A percentile compares a stretch with the other conserved stretches of the same genome.
phyloP scores from a whole-genome alignment of 37 sponge, comb jelly and placozoan species.

The Corticium candelabrum region DNA sequence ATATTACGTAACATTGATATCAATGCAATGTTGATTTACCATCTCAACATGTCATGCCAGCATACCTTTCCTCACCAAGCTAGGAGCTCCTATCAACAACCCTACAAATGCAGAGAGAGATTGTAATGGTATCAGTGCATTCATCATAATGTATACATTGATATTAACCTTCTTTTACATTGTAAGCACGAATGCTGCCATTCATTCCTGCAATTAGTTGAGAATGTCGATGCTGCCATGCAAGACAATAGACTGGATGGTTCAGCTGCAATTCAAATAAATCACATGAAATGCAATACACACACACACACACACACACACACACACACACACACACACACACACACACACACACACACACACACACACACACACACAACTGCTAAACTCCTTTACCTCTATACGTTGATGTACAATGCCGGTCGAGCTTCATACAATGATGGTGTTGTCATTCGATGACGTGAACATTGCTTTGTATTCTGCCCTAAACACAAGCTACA shows the following conservation, averaged over 20 bases:
- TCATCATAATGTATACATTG: no score
- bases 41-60: no score
- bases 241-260: neutral
- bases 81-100: no score
- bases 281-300: neutral
- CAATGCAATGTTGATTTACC: no score
- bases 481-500: conserved; percentile 19
- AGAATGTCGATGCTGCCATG: neutral
- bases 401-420: conserved; percentile 20
- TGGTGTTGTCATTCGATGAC: conserved; percentile 32
- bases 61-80: no score
- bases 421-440: conserved; percentile 43
- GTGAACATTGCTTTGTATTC: conserved; percentile 48
- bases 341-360: neutral
- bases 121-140: no score
- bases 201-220: neutral
- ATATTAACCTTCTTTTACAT: neutral
- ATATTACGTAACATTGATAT: no score
- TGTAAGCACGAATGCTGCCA: neutral
- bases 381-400: conserved; percentile 14
- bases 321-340: conserved; percentile 5
- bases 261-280: neutral
- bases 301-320: neutral
- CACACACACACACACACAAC: neutral
- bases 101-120: no score